Evolutionary conservation across 2,888 invertebrate genomes (phyloP).

Genomic region (Limnephilus auricula): DNA sequence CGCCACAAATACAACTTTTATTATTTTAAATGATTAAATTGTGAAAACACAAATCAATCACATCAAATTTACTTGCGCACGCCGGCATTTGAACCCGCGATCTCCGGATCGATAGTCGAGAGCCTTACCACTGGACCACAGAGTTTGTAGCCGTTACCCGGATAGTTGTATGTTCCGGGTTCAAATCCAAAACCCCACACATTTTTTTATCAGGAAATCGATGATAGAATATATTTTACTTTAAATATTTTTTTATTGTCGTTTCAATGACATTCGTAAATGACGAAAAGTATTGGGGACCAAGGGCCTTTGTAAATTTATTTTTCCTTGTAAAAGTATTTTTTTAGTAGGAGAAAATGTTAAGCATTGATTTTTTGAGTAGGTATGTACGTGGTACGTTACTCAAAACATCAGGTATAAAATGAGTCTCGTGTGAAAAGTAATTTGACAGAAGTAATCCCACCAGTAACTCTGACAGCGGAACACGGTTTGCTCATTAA

Average conservation of each 20-base stretch:
- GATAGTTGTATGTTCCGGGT: too few relatives aligned
- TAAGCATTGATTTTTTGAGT: background rate
- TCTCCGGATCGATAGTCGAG: too few relatives aligned
- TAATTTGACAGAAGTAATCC: background rate
- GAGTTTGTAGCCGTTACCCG: too few relatives aligned
- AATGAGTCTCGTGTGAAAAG: background rate
- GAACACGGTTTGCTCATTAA: slow-evolving; percentile 16
- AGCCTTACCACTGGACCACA: too few relatives aligned
- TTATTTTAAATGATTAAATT: too few relatives aligned
- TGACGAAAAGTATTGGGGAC: background rate
- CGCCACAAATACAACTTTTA: too few relatives aligned
- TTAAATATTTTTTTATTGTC: background rate
- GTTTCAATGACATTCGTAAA: background rate
- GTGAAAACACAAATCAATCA: too few relatives aligned
- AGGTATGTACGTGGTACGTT: background rate
- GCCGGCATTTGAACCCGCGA: too few relatives aligned
- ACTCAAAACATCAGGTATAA: background rate
- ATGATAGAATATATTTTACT: too few relatives aligned
- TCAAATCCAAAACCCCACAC: too few relatives aligned
- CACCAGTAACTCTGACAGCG: background rate
- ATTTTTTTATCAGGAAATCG: too few relatives aligned
- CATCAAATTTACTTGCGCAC: too few relatives aligned
- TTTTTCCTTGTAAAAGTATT: background rate
- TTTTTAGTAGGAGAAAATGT: background rate
- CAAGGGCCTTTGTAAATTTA: background rate